phyloP scores from a whole-genome alignment of 2,888 invertebrate genomes.

The Elegia similella region DNA sequence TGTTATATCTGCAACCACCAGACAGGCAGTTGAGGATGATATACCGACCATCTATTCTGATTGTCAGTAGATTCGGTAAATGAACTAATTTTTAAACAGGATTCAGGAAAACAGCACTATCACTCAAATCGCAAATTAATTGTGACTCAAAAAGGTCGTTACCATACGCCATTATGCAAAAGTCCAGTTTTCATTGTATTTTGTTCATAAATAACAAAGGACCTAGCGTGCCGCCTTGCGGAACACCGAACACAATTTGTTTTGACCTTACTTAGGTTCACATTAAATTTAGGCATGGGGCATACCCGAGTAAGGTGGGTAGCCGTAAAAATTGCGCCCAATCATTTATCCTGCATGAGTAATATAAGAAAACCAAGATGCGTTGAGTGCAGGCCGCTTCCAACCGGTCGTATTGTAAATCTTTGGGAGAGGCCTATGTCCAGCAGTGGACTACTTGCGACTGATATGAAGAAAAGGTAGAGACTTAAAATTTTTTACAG shows the following conservation, averaged over 20 bases:
- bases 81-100: not conserved
- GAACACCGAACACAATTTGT: constrained; percentile 23
- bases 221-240: constrained; percentile 24
- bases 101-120: constrained; percentile 1
- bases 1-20: too few relatives aligned
- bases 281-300: constrained; percentile 27
- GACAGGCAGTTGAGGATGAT: too few relatives aligned
- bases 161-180: constrained; percentile 2
- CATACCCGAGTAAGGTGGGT: constrained; percentile 19
- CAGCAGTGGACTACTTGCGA: too few relatives aligned
- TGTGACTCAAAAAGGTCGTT: constrained; percentile 6
- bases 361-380: too few relatives aligned
- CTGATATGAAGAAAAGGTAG: too few relatives aligned
- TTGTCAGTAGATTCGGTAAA: not conserved
- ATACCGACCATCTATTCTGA: too few relatives aligned
- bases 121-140: constrained; percentile 4
- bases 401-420: too few relatives aligned
- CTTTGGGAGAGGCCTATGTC: too few relatives aligned
- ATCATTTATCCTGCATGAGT: too few relatives aligned
- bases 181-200: constrained; percentile 3
- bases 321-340: too few relatives aligned
- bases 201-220: constrained; percentile 24
- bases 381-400: too few relatives aligned
- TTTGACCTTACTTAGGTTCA: constrained; percentile 31
- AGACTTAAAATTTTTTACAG: too few relatives aligned